Evolutionary conservation across 2,797 vertebrate species (phyloP), one percentile per base, ranked within the genome.

Genomic region (Morelia viridis): DNA sequence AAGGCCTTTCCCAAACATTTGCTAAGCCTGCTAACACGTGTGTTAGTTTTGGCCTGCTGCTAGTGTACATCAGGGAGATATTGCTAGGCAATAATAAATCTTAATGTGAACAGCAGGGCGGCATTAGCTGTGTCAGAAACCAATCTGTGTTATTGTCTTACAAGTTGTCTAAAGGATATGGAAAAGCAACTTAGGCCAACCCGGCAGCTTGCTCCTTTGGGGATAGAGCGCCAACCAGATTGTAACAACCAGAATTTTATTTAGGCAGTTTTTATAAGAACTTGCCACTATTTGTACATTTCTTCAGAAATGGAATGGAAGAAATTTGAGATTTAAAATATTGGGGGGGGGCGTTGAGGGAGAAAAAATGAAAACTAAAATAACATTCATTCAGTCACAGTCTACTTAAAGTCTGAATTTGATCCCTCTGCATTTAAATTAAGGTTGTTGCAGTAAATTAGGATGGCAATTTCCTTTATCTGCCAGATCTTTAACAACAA

Each of bases 41-140:
- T 92, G 92, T 92, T 92, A 71, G 92, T 89, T 92, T 92, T 92
- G 88, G 83, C 92, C 64, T 92, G 92, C 92, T 90, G 83, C 64
- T 92, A 92, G 85, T 76, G 22, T 87, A 86, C 88, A 90, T 90
- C 64, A 92, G 92, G 92, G 92, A 92, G 86, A 76, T 76, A 92
- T 90, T 53, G 83, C 84, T 86, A 87, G 71, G 83, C 57, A 90
- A 89, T 41, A 53, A 92, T 92, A 92, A 92, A 92, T 92, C 92
- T 89, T 89, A 86, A 90, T 90, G 92, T 10, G 83, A 92, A 90
- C 88, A 92, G 92, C 92, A 87, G 88, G 92, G 88, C 92, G 80
- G 64, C 92, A 90, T 90, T 90, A 87, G 57, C 83, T 62, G 62
- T 92, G 88, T 92, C 88, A 31, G 92, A 92, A 92, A 26, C 62